Conservation (phyloP, 2,797 vertebrate species). For the Coranthus polyacanthus region DNA sequence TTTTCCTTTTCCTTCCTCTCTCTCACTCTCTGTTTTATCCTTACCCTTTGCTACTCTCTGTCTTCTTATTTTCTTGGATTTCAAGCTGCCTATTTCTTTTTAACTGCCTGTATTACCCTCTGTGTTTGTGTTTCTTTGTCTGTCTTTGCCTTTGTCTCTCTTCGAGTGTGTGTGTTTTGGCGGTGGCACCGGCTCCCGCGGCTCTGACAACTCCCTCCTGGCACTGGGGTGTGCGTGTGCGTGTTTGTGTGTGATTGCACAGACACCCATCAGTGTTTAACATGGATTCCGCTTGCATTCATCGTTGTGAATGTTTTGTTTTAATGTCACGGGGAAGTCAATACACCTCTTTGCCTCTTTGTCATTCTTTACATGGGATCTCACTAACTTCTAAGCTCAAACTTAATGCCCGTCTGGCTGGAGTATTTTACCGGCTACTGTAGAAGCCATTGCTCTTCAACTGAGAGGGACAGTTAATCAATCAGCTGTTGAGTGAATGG, state of each 20-base stretch:
- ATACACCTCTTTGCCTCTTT: conserved; percentile 9
- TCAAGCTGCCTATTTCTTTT: conserved; percentile 40
- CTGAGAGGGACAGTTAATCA: conserved; percentile 70
- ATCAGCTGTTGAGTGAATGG: conserved; percentile 75
- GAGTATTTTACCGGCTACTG: conserved; percentile 25
- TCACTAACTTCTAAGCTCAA: conserved; percentile 22
- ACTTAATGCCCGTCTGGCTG: conserved; percentile 5
- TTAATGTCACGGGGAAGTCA: conserved; percentile 17
- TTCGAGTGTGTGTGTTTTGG: conserved; percentile 61
- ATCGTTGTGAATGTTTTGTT: conserved; percentile 10
- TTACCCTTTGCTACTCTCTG: neutral
- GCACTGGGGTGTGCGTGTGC: conserved; percentile 27
- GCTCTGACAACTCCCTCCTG: conserved; percentile 67
- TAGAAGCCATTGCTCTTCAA: conserved; percentile 34
- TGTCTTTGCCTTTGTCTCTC: conserved; percentile 56
- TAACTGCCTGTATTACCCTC: conserved; percentile 44
- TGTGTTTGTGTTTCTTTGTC: conserved; percentile 54
- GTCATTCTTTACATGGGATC: neutral
- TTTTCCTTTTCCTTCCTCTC: conserved; percentile 10
- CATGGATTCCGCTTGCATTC: conserved; percentile 14
- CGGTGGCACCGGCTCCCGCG: conserved; percentile 65
- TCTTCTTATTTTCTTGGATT: conserved; percentile 20
- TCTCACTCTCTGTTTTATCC: conserved; percentile 16
- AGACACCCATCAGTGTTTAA: conserved; percentile 14
- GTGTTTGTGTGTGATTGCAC: conserved; percentile 18